A percentile compares a stretch with the other conserved stretches of the same genome.
Conservation (phyloP, 2,113 vertebrate species). For the Redunca redunca region DNA sequence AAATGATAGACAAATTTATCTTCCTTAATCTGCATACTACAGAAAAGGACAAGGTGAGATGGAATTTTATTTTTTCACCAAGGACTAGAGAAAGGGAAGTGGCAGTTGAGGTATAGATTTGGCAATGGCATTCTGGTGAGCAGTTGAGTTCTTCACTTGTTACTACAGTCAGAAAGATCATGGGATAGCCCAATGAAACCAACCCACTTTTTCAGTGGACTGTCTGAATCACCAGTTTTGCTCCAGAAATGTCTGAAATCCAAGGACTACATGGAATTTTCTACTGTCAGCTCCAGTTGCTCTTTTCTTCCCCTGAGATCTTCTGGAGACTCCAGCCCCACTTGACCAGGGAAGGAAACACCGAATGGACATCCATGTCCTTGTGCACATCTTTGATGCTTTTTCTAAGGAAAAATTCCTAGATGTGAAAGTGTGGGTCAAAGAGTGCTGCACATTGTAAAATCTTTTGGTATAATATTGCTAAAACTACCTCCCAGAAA, state of each 20-base stretch:
- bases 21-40: slow-evolving; percentile 86
- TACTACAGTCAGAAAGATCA: neutral
- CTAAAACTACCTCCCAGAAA: neutral
- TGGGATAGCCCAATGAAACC: neutral
- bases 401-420: neutral
- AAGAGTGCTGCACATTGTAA: neutral
- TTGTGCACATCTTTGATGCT: neutral
- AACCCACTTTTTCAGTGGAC: neutral
- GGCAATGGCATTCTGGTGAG: neutral
- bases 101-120: neutral
- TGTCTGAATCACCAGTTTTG: neutral
- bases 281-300: neutral
- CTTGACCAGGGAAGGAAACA: neutral
- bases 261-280: neutral
- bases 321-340: neutral
- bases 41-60: slow-evolving; percentile 86
- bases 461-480: neutral
- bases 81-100: neutral
- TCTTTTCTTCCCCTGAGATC: neutral
- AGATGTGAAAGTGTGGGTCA: neutral
- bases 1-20: slow-evolving; percentile 85
- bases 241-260: neutral
- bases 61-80: neutral
- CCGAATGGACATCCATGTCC: accelerated
- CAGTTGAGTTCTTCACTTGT: neutral